Percentiles rank a stretch among this genome's conserved stretches.
These are phyloP conservation scores for Phymanthus crucifer DNA, from an alignment of 92 coral and sea anemone genomes.

Conservation along the genomic window DNA sequence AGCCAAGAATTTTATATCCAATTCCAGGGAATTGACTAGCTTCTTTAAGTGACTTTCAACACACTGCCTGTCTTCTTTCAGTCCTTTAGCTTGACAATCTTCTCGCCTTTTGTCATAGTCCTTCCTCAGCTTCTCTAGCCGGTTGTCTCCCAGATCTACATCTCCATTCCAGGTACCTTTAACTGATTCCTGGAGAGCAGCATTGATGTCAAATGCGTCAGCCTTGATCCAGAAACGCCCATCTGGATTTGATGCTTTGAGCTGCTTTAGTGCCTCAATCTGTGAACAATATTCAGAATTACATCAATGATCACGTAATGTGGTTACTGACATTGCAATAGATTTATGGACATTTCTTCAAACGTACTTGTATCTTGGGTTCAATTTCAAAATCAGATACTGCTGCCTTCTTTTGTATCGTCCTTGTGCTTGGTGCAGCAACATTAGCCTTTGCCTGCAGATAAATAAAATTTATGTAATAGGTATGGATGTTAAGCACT, in stretches of 20 bases:
- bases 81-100: neutral
- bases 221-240: conserved; percentile 48
- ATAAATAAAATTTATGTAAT: neutral
- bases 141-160: conserved; percentile 44
- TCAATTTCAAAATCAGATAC: conserved; percentile 38
- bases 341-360: neutral
- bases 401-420: conserved; percentile 37
- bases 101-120: conserved; percentile 10
- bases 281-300: neutral
- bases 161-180: conserved; percentile 35
- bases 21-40: neutral
- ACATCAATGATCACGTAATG: too few species aligned
- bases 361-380: conserved; percentile 55
- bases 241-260: conserved; percentile 13
- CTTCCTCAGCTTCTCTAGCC: neutral
- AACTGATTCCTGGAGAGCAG: conserved; percentile 46
- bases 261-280: conserved; percentile 43
- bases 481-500: neutral
- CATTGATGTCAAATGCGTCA: conserved; percentile 41
- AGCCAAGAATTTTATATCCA: conserved; percentile 29
- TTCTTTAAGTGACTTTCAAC: neutral
- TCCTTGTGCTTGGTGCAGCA: conserved; percentile 52
- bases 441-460: conserved; percentile 59
- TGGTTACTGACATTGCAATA: neutral
- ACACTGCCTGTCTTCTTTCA: neutral